phyloP scores from a whole-genome alignment of 2,113 vertebrate species.

The Brachypteracias leptosomus region DNA sequence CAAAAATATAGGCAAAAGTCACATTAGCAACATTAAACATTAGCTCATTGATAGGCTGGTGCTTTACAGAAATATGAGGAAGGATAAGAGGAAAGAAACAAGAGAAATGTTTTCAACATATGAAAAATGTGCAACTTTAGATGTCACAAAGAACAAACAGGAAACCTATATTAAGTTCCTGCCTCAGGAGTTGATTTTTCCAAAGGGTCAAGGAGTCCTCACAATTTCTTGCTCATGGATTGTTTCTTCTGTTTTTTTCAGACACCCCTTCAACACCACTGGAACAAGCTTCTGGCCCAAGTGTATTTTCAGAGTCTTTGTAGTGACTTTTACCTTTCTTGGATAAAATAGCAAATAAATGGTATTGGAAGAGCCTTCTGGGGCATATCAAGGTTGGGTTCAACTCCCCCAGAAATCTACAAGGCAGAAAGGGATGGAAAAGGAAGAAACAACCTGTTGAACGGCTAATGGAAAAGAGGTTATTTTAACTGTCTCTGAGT shows the following conservation, averaged over 20 bases:
- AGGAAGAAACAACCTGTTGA: not conserved
- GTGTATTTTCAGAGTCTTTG: not conserved
- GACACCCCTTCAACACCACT: not conserved
- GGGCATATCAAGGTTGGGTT: not conserved
- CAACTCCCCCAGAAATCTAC: not conserved
- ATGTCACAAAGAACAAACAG: not conserved
- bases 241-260: not conserved
- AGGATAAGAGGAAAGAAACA: not conserved
- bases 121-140: not conserved
- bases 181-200: not conserved
- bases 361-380: not conserved
- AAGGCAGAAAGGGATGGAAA: not conserved
- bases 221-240: not conserved
- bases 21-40: not conserved
- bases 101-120: not conserved
- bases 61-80: not conserved
- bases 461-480: not conserved
- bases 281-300: not conserved
- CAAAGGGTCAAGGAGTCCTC: not conserved
- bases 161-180: not conserved
- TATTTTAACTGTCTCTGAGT: not conserved
- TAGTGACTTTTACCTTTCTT: not conserved
- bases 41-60: not conserved
- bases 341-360: not conserved
- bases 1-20: not conserved